Conservation (phyloP, 2,888 invertebrate genomes). For the Candidula unifasciata region DNA sequence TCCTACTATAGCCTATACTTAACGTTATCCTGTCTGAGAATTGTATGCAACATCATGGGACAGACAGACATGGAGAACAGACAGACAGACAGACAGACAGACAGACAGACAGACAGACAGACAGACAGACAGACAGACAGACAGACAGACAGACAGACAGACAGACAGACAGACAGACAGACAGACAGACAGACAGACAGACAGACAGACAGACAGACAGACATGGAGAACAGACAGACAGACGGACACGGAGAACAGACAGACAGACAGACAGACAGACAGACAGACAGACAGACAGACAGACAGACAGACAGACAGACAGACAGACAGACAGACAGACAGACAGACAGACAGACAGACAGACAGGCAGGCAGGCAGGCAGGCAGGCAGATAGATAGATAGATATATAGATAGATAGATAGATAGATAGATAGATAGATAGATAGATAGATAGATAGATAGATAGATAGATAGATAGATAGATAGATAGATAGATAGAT, state of each 20-base stretch:
- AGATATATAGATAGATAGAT: no score
- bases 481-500: no score
- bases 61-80: not conserved
- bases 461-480: no score
- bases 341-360: no score
- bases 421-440: no score
- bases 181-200: constrained; percentile 15
- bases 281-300: constrained; percentile 25
- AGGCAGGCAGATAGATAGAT: no score
- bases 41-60: no score
- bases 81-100: constrained; percentile 11
- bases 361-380: no score
- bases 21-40: no score
- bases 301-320: not conserved
- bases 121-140: constrained; percentile 29
- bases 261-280: constrained; percentile 10
- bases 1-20: no score
- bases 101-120: constrained; percentile 29
- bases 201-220: constrained; percentile 8
- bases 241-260: not conserved
- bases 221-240: not conserved
- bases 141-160: constrained; percentile 29
- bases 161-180: constrained; percentile 28
- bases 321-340: no score
- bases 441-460: no score